These are phyloP conservation scores for Drosophila setifemur DNA, from an alignment of 1,140 invertebrate species.

Conservation along the genomic window DNA sequence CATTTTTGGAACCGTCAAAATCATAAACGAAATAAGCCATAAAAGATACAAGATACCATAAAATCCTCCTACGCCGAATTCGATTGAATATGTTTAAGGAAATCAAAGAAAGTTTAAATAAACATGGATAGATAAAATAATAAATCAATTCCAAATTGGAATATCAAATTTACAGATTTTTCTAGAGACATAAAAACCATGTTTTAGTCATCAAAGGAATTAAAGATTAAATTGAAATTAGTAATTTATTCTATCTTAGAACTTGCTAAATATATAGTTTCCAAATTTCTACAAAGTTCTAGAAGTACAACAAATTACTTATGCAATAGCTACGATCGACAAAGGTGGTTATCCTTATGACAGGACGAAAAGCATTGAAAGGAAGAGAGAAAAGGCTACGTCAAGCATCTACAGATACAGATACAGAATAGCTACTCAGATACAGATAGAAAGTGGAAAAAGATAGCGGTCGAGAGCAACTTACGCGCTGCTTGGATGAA, in stretches of 20 bases:
- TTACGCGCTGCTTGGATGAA: constrained; percentile 55
- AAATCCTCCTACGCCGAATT: background rate
- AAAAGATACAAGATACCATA: background rate
- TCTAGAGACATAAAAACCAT: too few species aligned
- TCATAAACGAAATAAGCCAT: too few species aligned
- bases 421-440: constrained; percentile 41
- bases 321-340: background rate
- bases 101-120: background rate
- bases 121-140: background rate
- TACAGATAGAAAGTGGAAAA: constrained; percentile 3
- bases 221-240: too few species aligned
- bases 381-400: constrained; percentile 2
- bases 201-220: too few species aligned
- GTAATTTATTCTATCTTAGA: too few species aligned
- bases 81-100: background rate
- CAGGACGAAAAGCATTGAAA: background rate
- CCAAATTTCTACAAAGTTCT: too few species aligned
- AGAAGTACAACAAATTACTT: background rate
- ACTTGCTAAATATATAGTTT: too few species aligned
- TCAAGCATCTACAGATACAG: constrained; percentile 34
- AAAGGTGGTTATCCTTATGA: background rate
- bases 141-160: background rate
- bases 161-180: too few species aligned
- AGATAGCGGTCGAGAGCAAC: constrained; percentile 41
- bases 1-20: too few species aligned